phyloP scores from a whole-genome alignment of 2,888 invertebrate genomes.

The Limnephilus rhombicus region DNA sequence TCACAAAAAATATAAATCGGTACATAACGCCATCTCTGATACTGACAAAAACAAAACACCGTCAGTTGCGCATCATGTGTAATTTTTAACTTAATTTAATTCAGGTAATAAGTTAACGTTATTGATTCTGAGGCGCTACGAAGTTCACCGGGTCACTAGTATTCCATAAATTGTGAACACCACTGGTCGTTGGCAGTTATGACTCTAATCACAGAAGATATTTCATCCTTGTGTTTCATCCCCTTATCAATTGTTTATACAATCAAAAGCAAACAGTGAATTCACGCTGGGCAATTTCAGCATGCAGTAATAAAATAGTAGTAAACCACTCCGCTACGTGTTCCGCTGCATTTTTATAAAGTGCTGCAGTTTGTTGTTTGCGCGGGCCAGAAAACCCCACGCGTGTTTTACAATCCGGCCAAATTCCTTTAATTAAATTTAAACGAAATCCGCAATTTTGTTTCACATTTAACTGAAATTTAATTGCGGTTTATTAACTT shows the following conservation, averaged over 20 bases:
- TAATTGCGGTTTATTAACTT: background rate
- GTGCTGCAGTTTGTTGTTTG: conserved; percentile 28
- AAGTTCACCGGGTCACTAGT: too few species aligned
- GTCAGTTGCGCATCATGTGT: too few species aligned
- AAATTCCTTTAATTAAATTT: conserved; percentile 63
- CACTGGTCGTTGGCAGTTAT: too few species aligned
- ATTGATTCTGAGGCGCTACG: too few species aligned
- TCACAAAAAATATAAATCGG: too few species aligned
- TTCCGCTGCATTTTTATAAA: conserved; percentile 54
- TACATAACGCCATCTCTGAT: too few species aligned
- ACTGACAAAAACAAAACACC: too few species aligned
- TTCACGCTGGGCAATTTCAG: conserved; percentile 48
- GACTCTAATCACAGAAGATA: too few species aligned
- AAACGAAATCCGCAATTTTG: conserved; percentile 62
- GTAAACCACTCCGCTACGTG: conserved; percentile 23
- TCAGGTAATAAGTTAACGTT: too few species aligned
- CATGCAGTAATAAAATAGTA: conserved; percentile 32
- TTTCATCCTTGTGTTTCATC: background rate
- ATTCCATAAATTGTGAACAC: too few species aligned
- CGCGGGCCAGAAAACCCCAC: background rate
- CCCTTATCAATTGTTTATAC: background rate
- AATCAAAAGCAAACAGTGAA: conserved; percentile 35
- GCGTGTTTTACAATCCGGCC: conserved; percentile 57
- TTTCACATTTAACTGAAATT: conserved; percentile 18
- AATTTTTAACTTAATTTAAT: too few species aligned